Percentiles rank a stretch among this genome's conserved stretches.
phyloP scores from a whole-genome alignment of 2,888 invertebrate genomes.

The Drosophila acutilabella region DNA sequence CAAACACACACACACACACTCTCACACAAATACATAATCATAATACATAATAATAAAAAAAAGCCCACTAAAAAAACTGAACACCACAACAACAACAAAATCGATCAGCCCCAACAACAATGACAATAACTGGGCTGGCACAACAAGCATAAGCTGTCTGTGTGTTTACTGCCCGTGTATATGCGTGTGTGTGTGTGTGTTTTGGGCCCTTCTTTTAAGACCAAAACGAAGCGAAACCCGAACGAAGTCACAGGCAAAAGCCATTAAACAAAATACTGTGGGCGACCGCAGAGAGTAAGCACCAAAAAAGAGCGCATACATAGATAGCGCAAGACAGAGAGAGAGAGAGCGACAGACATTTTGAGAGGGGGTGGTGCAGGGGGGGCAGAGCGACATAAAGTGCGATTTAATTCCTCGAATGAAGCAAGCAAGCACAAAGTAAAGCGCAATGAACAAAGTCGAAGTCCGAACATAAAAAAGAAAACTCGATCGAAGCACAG shows the following conservation, averaged over 20 bases:
- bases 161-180: conserved; percentile 11
- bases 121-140: conserved; percentile 64
- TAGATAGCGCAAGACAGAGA: conserved; percentile 17
- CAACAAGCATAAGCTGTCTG: conserved; percentile 25
- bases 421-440: conserved; percentile 63
- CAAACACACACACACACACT: conserved; percentile 26
- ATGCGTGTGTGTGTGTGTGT: conserved; percentile 30
- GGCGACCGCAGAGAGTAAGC: conserved; percentile 53
- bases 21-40: conserved; percentile 30
- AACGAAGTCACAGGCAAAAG: conserved; percentile 65
- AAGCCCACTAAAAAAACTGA: conserved; percentile 45
- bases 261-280: conserved; percentile 71
- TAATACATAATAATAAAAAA: conserved; percentile 46
- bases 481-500: conserved; percentile 71
- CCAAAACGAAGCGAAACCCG: conserved; percentile 61
- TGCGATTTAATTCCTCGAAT: conserved; percentile 77
- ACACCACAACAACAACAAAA: conserved; percentile 56
- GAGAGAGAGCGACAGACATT: conserved; percentile 23
- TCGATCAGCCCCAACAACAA: conserved; percentile 53
- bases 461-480: conserved; percentile 57
- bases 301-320: conserved; percentile 2
- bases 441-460: conserved; percentile 79
- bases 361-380: background rate
- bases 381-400: conserved; percentile 49
- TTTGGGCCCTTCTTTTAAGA: conserved; percentile 72